Evolutionary conservation across 2,797 vertebrate species (phyloP).

Genomic region (Sylvilagus floridanus): DNA sequence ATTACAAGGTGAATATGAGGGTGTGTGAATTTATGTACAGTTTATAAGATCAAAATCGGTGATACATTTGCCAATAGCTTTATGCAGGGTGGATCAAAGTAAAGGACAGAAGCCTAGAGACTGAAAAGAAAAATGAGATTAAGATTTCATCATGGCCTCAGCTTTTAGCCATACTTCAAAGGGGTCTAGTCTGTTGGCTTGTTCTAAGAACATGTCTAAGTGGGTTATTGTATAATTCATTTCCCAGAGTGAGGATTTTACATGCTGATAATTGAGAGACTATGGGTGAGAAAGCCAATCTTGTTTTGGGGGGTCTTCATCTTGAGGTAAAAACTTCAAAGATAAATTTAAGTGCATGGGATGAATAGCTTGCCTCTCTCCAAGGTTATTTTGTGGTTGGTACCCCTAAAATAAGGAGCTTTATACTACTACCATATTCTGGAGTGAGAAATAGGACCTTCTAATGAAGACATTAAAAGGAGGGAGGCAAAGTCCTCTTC

Average conservation of each 20-base stretch:
- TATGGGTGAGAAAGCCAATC: not conserved
- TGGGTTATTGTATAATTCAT: slow-evolving; percentile 46
- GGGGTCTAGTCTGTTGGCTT: slow-evolving; percentile 35
- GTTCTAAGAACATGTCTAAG: slow-evolving; percentile 53
- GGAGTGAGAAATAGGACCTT: not conserved
- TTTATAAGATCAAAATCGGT: slow-evolving; percentile 74
- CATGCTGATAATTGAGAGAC: slow-evolving; percentile 12
- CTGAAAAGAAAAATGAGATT: slow-evolving; percentile 69
- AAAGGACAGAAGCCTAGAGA: slow-evolving; percentile 50
- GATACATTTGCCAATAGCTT: slow-evolving; percentile 72
- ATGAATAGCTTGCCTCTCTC: not conserved
- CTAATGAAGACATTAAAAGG: not conserved
- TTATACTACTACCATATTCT: not conserved
- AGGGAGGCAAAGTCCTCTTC: not conserved
- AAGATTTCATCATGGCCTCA: slow-evolving; percentile 48
- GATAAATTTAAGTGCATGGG: not conserved
- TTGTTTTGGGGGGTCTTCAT: not conserved
- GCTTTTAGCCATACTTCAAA: slow-evolving; percentile 69
- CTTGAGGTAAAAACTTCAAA: slow-evolving; percentile 27
- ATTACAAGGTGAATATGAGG: slow-evolving; percentile 52
- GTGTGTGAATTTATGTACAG: slow-evolving; percentile 67
- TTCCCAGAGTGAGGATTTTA: slow-evolving; percentile 53
- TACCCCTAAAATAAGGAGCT: not conserved
- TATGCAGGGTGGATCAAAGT: slow-evolving; percentile 78
- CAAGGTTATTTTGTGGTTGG: not conserved